A percentile compares a stretch with the other conserved stretches of the same genome.
Conservation (phyloP, 2,797 vertebrate species). For the Eutrigla gurnardus region DNA sequence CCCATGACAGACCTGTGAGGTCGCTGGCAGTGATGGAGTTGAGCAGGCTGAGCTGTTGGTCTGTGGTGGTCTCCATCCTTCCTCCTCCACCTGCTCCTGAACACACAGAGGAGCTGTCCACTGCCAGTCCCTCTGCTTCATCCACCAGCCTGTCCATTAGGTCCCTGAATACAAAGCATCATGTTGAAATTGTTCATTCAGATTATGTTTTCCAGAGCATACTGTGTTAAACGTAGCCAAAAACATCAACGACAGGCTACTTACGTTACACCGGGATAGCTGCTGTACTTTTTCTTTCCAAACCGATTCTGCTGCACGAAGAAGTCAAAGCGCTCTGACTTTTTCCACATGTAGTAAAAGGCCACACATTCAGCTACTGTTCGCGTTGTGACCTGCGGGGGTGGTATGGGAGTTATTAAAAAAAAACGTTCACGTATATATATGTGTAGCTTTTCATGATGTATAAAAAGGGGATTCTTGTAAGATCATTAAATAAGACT, state of each 20-base stretch:
- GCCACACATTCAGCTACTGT: slow-evolving; percentile 98
- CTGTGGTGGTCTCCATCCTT: slow-evolving; percentile 89
- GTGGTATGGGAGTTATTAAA: rapidly evolving
- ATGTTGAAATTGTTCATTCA: not conserved
- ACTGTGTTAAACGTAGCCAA: not conserved
- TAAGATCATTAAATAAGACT: slow-evolving; percentile 39
- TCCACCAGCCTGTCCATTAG: slow-evolving; percentile 98
- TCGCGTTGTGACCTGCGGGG: slow-evolving; percentile 89
- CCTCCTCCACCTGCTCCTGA: slow-evolving; percentile 86
- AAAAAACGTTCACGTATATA: not conserved
- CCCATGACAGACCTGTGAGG: slow-evolving; percentile 88
- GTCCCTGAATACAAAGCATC: slow-evolving; percentile 82
- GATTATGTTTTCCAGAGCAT: not conserved
- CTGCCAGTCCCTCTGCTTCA: slow-evolving; percentile 93
- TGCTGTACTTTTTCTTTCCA: slow-evolving; percentile 97
- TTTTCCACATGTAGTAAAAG: slow-evolving; percentile 99
- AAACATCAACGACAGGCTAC: slow-evolving; percentile 63
- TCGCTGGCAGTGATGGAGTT: slow-evolving; percentile 98
- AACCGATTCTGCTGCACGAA: slow-evolving; percentile 98
- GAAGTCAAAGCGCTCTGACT: slow-evolving; percentile 96
- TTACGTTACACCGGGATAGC: slow-evolving; percentile 98
- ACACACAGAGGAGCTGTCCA: slow-evolving; percentile 90
- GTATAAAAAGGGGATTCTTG: not conserved
- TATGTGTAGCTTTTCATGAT: not conserved
- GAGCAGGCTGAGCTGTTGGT: slow-evolving; percentile 94